phyloP scores from a whole-genome alignment of 2,113 vertebrate genomes.

The Hyaena hyaena region DNA sequence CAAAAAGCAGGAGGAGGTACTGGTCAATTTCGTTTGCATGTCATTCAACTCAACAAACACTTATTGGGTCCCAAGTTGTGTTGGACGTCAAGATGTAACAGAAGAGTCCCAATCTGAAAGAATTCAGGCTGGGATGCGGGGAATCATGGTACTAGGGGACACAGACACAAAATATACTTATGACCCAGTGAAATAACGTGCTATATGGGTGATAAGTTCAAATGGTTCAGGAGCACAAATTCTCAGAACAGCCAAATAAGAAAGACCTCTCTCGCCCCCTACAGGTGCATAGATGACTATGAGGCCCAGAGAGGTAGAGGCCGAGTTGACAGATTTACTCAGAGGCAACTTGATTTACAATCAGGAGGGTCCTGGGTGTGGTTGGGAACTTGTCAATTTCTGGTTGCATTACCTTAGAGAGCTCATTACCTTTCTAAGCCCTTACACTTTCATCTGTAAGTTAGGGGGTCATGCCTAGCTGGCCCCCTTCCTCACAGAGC shows the following conservation, averaged over 20 bases:
- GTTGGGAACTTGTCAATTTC: neutral
- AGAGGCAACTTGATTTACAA: neutral
- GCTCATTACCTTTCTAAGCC: neutral
- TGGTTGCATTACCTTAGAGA: neutral
- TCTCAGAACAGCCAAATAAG: neutral
- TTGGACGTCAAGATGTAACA: neutral
- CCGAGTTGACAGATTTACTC: neutral
- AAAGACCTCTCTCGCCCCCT: constrained; percentile 40
- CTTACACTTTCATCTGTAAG: no score
- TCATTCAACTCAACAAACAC: neutral
- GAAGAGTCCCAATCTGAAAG: neutral
- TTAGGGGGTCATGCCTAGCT: neutral
- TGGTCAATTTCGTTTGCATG: neutral
- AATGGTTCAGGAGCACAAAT: neutral
- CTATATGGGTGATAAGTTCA: neutral
- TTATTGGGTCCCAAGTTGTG: neutral
- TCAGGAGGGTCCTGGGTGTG: neutral
- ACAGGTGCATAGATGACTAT: neutral
- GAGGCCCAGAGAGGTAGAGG: neutral
- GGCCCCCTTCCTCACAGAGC: neutral
- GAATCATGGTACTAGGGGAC: neutral
- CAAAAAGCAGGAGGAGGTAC: neutral
- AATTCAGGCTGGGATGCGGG: neutral
- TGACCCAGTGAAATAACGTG: neutral
- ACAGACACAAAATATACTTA: neutral